phyloP scores from a whole-genome alignment of 2,797 vertebrate genomes.

The Peromyscus nudipes region DNA sequence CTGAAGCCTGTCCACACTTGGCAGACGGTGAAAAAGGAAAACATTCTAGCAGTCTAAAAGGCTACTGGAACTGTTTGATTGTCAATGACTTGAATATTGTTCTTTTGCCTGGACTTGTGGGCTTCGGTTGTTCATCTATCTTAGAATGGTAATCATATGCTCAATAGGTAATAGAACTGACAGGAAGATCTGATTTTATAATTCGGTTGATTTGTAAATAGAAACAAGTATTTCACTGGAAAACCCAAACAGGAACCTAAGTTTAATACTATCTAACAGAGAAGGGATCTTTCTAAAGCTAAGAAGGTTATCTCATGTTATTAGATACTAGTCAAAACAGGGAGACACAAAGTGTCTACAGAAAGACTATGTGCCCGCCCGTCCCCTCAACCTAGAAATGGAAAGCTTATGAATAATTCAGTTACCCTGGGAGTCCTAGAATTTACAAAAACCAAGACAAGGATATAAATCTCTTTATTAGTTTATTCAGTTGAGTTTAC shows the following conservation, averaged over 20 bases:
- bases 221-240: slow-evolving; percentile 5
- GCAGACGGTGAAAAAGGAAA: not conserved
- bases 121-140: not conserved
- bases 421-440: not conserved
- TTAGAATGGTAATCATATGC: slow-evolving; percentile 33
- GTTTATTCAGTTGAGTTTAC: not conserved
- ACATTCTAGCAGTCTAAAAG: not conserved
- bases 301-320: slow-evolving; percentile 1
- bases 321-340: not conserved
- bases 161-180: slow-evolving; percentile 35
- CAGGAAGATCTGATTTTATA: slow-evolving; percentile 44
- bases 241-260: not conserved
- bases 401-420: not conserved
- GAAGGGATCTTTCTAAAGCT: slow-evolving; percentile 42
- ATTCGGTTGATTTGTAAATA: slow-evolving; percentile 53
- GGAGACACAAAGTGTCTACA: not conserved
- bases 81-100: not conserved
- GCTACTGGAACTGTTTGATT: not conserved
- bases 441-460: not conserved
- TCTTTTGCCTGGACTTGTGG: not conserved
- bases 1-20: not conserved
- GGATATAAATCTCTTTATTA: not conserved
- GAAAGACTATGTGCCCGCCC: not conserved
- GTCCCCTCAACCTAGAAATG: not conserved
- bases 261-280: not conserved